Conservation (phyloP, 2,888 invertebrate genomes). For the Halictus ligatus region DNA sequence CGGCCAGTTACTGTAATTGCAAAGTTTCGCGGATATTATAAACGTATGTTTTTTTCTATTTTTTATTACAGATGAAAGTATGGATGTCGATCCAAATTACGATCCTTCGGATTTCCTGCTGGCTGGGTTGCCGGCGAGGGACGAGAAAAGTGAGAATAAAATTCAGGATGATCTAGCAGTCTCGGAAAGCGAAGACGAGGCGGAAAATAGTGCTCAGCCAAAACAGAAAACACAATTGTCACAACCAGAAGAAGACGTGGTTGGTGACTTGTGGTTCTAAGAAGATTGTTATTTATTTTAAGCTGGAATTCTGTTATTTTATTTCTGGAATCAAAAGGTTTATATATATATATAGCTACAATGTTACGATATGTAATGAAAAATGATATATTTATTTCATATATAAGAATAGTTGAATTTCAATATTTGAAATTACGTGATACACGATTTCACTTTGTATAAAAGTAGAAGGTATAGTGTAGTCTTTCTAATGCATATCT, state of each 20-base stretch:
- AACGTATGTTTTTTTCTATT: background rate
- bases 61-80: conserved; percentile 87
- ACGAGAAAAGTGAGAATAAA: conserved; percentile 85
- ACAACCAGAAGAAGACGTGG: conserved; percentile 85
- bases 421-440: conserved; percentile 37
- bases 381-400: conserved; percentile 50
- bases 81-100: conserved; percentile 92
- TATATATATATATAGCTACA: conserved; percentile 15
- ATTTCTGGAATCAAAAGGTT: conserved; percentile 42
- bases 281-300: conserved; percentile 24
- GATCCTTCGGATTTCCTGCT: conserved; percentile 94
- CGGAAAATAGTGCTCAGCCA: conserved; percentile 72
- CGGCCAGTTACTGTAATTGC: background rate
- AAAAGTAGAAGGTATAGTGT: conserved; percentile 16
- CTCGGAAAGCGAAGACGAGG: conserved; percentile 91
- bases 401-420: conserved; percentile 31
- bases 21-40: background rate
- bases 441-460: conserved; percentile 45
- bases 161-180: conserved; percentile 91
- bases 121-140: conserved; percentile 84
- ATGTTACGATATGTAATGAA: conserved; percentile 24
- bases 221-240: conserved; percentile 73
- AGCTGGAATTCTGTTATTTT: conserved; percentile 34
- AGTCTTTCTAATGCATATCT: conserved; percentile 43
- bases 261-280: conserved; percentile 87